Base-by-base conservation (phyloP, 2,797 vertebrate species). In the Potorous gilbertii region DNA sequence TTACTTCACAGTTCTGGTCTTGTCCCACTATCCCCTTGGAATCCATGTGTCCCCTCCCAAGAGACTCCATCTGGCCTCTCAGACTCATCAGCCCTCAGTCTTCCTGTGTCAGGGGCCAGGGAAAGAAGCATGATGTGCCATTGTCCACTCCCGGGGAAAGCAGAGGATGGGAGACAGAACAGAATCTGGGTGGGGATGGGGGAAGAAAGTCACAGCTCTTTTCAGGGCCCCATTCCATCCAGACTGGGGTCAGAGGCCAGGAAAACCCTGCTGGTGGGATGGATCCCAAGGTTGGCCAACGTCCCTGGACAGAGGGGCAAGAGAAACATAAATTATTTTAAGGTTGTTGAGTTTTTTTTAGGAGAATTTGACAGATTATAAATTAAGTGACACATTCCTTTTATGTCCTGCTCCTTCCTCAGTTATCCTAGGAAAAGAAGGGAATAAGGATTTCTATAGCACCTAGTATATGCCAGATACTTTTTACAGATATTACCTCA, bases 21-120 rank as follows among this genome's bases (percentile, higher is more conserved):
- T 27, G 40, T 46, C 74, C 40, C 74, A 87, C 24, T 50, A 11
- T 50, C 40, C 74, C 74, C 21, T 87, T 50, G 74, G 40, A 87
- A 56, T 21, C 74, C 55, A 89, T 66, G 55, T 55, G 56, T 94
- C 90, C 91, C 94, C 56, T 90, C 94, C 54, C 57, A 59, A 59
- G 52, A 90, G 74, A 92, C 50, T 56, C 87, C 31, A 21, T 57
- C 95, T 97, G 57, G 93, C 46, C 90, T 96, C 93, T 91, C 94
- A 54, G 40, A 56, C 91, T 55, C 40, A 5, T n/a, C 92, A 95
- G 28, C 52, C 57, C 28, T 95, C 93, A 31, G 34, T 50, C 91
- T 91, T 95, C 56, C 94, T 89, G 40, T 34, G 66, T 34, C 81
- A 93, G 54, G 93, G 95, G 74, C 93, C 91, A 94, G 40, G 91